A percentile compares a stretch with the other conserved stretches of the same genome.
These are phyloP conservation scores for Volucella bombylans DNA, from an alignment of 2,888 invertebrate species.

Conservation along the genomic window DNA sequence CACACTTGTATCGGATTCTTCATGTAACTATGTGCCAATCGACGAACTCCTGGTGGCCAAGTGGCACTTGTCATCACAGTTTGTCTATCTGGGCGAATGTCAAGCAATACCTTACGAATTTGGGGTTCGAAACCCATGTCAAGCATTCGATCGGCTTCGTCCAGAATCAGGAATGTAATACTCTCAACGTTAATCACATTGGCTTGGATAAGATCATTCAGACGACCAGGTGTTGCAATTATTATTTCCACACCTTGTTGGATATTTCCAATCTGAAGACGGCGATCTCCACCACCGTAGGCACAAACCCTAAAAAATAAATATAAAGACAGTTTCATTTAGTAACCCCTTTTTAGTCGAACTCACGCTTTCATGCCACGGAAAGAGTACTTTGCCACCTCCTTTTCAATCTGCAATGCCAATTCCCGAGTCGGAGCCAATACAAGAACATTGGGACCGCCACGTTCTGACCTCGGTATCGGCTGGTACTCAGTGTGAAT, in stretches of 20 bases:
- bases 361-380: slow-evolving; percentile 91
- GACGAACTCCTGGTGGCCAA: slow-evolving; percentile 94
- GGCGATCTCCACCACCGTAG: slow-evolving; percentile 94
- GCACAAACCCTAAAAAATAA: slow-evolving; percentile 87
- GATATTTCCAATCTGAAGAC: slow-evolving; percentile 89
- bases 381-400: slow-evolving; percentile 94
- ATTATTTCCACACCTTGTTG: slow-evolving; percentile 94
- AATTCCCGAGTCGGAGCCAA: slow-evolving; percentile 96
- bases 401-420: slow-evolving; percentile 95
- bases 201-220: slow-evolving; percentile 93
- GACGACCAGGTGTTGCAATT: slow-evolving; percentile 96
- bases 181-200: slow-evolving; percentile 88
- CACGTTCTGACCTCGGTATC: slow-evolving; percentile 87
- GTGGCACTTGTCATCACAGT: slow-evolving; percentile 99
- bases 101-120: slow-evolving; percentile 91
- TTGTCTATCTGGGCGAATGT: slow-evolving; percentile 93
- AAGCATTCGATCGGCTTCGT: slow-evolving; percentile 95
- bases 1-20: slow-evolving; percentile 94
- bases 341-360: slow-evolving; percentile 5
- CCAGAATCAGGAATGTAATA: slow-evolving; percentile 94
- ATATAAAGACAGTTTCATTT: neutral
- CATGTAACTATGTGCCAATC: slow-evolving; percentile 93
- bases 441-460: slow-evolving; percentile 93
- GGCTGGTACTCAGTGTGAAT: slow-evolving; percentile 95
- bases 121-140: slow-evolving; percentile 94